Evolutionary conservation across 2,113 vertebrate genomes (phyloP).

Genomic region (Neolamprologus hecqui): DNA sequence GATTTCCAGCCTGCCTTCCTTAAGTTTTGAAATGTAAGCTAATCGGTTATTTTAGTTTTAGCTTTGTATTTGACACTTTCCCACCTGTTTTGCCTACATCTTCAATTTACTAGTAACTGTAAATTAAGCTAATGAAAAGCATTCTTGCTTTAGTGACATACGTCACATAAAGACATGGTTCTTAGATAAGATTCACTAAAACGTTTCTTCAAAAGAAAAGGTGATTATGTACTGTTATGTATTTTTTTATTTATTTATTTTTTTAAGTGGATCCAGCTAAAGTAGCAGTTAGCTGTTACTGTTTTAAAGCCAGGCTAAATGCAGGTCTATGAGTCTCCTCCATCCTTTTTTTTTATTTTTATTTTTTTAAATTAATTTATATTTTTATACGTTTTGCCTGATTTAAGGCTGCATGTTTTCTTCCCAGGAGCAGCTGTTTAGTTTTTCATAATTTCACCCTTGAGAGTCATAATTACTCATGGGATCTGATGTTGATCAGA

Average conservation of each 20-base stretch:
- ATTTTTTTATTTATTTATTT: not conserved
- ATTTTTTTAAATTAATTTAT: not conserved
- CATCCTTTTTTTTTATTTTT: not conserved
- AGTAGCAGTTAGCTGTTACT: not conserved
- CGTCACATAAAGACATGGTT: not conserved
- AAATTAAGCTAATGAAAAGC: not conserved
- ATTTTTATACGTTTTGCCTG: not conserved
- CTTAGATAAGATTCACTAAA: not conserved
- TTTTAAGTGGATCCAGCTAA: accelerated
- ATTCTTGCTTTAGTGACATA: not conserved
- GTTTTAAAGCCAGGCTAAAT: not conserved
- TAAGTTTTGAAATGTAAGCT: not conserved
- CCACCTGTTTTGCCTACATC: not conserved
- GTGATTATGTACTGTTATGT: not conserved
- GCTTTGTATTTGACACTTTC: not conserved
- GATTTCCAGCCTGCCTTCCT: accelerated
- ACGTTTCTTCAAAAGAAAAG: not conserved
- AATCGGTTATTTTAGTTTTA: not conserved
- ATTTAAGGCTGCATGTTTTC: not conserved
- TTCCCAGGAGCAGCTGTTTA: not conserved
- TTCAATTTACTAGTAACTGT: not conserved
- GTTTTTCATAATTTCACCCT: slow-evolving; percentile 10
- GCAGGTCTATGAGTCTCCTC: not conserved
- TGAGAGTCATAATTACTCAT: slow-evolving; percentile 15
- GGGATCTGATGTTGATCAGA: slow-evolving; percentile 34